Evolutionary conservation across 2,888 invertebrate species (phyloP), one percentile per base, ranked within the genome.

Genomic region (Sminthurinus aureus): DNA sequence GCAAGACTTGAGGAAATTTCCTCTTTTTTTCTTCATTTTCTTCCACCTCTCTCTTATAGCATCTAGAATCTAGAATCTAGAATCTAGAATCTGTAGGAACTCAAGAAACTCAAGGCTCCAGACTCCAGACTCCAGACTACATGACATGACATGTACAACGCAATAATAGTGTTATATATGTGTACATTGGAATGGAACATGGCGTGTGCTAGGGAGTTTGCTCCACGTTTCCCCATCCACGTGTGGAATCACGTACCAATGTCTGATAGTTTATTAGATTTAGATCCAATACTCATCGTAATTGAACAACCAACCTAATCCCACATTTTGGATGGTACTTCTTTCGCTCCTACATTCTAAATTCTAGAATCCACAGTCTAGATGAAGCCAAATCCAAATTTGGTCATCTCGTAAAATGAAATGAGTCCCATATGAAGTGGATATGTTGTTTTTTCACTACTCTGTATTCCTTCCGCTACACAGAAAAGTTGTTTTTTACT

Each of bases 241-340:
- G 18, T 58, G 58, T 58, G 15, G 58, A 58, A 13, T 58, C 58
- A 58, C 58, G 58, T 58, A 15, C 58, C 15, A 58, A 58, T 18
- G 58, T 58, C 58, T 58, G 58, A 58, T 58, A 58, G 58, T 58
- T 58, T 58, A 58, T 58, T 58, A 58, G 58, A 58, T 58, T 58
- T 58, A 18, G 58, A 58, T 58, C 58, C 58, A 58, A 58, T 58
- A 58, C 15, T 13, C 58, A 6, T 0, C 58, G 58, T 58, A 58
- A 58, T 58, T 58, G 58, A 58, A 58, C 58, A 58, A 58, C 58
- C 58, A 58, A 38, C 38, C 38, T 38, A 38, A 58, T 58, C 58
- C 58, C 58, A 58, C 58, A 58, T 58, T 58, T 38, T 18, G 4
- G 9, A 58, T 58, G 13, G 18, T 18, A 58, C 58, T 58, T 58